Conservation (phyloP, 1,140 invertebrate genomes). For the Drosophila bocqueti region DNA sequence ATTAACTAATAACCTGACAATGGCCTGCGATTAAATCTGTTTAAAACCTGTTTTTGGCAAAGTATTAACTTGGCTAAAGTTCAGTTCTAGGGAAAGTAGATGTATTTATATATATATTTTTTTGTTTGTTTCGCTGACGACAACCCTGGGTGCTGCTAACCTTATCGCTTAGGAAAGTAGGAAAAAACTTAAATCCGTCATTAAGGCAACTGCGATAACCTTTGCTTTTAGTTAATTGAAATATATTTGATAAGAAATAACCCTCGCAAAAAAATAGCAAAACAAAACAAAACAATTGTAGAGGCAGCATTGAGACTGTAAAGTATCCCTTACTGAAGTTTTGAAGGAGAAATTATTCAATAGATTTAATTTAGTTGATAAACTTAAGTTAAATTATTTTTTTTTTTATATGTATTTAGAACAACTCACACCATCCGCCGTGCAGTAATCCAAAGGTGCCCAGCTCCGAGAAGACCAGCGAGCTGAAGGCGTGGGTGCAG, state of each 20-base stretch:
- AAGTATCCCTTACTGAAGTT: background rate
- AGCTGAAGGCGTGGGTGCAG: constrained; percentile 72
- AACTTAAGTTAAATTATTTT: background rate
- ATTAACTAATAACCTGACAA: constrained; percentile 32
- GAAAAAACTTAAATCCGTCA: constrained; percentile 13
- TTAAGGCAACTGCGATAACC: constrained; percentile 23
- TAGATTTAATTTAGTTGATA: background rate
- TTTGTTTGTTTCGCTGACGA: background rate
- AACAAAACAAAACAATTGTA: constrained; percentile 5
- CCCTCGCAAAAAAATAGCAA: background rate
- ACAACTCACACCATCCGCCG: constrained; percentile 77
- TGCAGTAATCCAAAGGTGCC: constrained; percentile 62
- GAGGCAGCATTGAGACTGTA: background rate
- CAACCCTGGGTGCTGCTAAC: background rate
- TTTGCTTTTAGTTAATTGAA: constrained; percentile 60
- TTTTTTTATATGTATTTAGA: background rate
- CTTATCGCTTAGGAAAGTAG: constrained; percentile 22
- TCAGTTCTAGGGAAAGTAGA: constrained; percentile 8
- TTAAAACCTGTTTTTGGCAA: constrained; percentile 22
- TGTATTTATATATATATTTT: background rate
- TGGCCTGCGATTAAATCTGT: constrained; percentile 15
- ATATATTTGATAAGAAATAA: constrained; percentile 52
- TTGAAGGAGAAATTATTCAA: background rate
- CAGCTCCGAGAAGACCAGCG: constrained; percentile 73
- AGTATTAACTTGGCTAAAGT: constrained; percentile 7